phyloP scores from a whole-genome alignment of 2,113 vertebrate genomes.

The Alethe diademata region DNA sequence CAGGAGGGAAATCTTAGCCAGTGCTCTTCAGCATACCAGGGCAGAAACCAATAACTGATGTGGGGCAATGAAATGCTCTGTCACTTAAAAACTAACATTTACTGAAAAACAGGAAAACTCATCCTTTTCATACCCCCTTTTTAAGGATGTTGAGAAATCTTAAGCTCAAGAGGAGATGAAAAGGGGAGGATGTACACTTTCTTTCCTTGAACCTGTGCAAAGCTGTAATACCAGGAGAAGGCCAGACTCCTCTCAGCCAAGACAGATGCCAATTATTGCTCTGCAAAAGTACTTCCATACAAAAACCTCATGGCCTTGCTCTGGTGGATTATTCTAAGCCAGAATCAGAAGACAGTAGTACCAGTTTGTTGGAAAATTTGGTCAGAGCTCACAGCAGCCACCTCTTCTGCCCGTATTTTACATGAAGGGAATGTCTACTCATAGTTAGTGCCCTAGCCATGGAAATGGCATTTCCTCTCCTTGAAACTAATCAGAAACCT shows the following conservation, averaged over 20 bases:
- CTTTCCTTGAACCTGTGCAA: not conserved
- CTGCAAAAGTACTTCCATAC: not conserved
- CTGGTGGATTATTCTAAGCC: not conserved
- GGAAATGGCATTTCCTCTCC: not conserved
- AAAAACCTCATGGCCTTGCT: not conserved
- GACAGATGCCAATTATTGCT: not conserved
- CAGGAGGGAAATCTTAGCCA: not conserved
- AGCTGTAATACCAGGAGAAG: not conserved
- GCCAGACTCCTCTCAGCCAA: not conserved
- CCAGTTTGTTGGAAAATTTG: not conserved
- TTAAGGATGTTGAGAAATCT: not conserved
- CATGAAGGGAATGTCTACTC: not conserved
- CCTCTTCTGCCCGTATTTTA: not conserved
- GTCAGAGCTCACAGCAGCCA: not conserved
- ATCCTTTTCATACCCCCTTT: not conserved
- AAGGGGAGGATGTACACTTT: not conserved
- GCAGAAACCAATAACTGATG: not conserved
- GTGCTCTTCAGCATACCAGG: not conserved
- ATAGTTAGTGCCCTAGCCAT: not conserved
- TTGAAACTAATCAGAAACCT: not conserved
- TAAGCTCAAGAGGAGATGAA: not conserved
- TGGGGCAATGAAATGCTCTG: not conserved
- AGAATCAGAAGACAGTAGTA: not conserved
- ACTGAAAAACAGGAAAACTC: not conserved
- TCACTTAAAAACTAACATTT: not conserved